These are phyloP conservation scores for Paralichthys olivaceus DNA, from an alignment of 2,113 vertebrate species.

Conservation along the genomic window DNA sequence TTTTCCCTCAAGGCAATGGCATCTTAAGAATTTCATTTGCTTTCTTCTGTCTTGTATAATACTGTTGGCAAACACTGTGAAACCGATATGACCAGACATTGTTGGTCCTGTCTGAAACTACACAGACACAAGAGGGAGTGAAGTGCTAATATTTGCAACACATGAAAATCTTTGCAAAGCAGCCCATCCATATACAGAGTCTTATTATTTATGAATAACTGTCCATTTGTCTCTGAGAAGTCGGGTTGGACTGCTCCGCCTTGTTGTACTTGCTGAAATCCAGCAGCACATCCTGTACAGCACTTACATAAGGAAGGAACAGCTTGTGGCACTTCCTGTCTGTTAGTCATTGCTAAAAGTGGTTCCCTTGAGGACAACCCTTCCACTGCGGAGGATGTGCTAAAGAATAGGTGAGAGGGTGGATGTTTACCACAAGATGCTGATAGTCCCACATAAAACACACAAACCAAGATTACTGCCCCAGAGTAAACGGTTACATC, in stretches of 20 bases:
- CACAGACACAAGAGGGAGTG: conserved; percentile 55
- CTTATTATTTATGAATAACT: neutral
- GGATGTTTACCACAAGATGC: conserved; percentile 16
- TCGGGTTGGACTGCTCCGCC: neutral
- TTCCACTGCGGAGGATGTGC: conserved; percentile 58
- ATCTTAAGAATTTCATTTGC: conserved; percentile 42
- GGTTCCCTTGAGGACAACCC: conserved; percentile 26
- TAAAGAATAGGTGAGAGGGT: conserved; percentile 46
- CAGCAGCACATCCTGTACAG: conserved; percentile 32
- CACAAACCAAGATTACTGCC: neutral
- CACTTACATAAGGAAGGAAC: conserved; percentile 12
- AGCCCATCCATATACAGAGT: neutral
- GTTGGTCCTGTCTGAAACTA: neutral
- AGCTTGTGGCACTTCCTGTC: conserved; percentile 53
- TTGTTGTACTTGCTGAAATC: conserved; percentile 13
- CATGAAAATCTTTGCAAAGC: neutral
- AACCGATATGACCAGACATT: neutral
- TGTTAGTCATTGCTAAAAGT: conserved; percentile 44
- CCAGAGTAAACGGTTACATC: neutral
- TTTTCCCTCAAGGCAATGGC: neutral
- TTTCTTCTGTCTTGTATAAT: conserved; percentile 36
- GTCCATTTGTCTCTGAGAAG: neutral
- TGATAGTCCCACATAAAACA: neutral
- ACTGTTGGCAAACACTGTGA: conserved; percentile 15
- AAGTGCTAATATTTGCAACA: conserved; percentile 25